A percentile compares a stretch with the other conserved stretches of the same genome.
Conservation (phyloP, 2,888 invertebrate genomes). For the Ceraclea dissimilis region DNA sequence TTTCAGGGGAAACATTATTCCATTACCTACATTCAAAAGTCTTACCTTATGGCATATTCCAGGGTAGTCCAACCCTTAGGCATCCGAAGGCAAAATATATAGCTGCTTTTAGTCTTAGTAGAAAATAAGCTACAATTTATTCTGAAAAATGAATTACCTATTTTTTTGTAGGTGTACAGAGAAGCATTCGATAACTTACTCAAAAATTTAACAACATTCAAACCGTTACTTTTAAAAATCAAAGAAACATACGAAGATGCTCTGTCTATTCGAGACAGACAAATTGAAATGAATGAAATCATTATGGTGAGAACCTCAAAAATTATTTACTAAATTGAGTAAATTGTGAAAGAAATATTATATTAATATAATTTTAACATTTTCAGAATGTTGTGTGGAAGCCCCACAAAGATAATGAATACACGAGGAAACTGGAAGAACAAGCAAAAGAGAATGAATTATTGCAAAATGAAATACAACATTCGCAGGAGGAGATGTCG, state of each 20-base stretch:
- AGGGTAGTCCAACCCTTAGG: too few species aligned
- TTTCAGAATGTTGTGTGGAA: constrained; percentile 16
- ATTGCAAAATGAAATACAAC: constrained; percentile 30
- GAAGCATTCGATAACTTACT: constrained; percentile 37
- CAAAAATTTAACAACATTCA: constrained; percentile 35
- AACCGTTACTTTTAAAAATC: constrained; percentile 35
- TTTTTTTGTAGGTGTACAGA: constrained; percentile 34
- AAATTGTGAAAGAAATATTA: neutral
- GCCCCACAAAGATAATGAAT: constrained; percentile 18
- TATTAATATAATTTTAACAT: neutral
- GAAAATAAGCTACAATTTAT: too few species aligned
- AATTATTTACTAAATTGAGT: neutral
- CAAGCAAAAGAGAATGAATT: constrained; percentile 35
- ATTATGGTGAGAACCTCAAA: constrained; percentile 13
- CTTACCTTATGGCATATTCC: too few species aligned
- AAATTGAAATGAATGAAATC: constrained; percentile 30
- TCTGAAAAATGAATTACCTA: neutral
- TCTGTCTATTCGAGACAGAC: constrained; percentile 36
- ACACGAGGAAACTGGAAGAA: constrained; percentile 31
- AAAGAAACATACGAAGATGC: constrained; percentile 41
- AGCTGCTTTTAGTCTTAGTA: too few species aligned
- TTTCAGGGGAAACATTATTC: too few species aligned
- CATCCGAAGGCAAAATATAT: too few species aligned
- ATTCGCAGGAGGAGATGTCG: constrained; percentile 11
- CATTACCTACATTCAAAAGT: neutral